Percentiles rank a stretch among this genome's conserved stretches.
Evolutionary conservation across 2,888 invertebrate species (phyloP).

Genomic region (Epistrophe eligans): DNA sequence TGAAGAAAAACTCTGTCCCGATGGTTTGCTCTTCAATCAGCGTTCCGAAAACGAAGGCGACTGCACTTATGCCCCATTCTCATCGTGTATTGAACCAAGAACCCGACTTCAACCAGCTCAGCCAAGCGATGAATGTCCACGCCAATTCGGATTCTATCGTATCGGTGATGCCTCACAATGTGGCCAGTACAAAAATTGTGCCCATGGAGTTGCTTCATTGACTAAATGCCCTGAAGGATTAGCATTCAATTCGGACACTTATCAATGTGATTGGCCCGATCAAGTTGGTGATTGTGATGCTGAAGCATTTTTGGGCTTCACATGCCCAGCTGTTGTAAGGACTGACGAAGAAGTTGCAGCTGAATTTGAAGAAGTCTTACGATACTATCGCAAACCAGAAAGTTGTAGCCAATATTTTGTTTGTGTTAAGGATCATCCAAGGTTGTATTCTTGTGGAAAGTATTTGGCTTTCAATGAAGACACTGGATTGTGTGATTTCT

Average conservation of each 20-base stretch:
- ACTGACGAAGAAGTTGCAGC: constrained; percentile 78
- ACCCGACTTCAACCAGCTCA: constrained; percentile 85
- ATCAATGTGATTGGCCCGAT: constrained; percentile 95
- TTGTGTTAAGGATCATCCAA: constrained; percentile 90
- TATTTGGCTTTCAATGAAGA: constrained; percentile 91
- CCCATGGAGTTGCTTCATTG: constrained; percentile 89
- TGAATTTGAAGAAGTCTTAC: constrained; percentile 81
- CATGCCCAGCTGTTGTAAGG: constrained; percentile 87
- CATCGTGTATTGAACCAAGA: constrained; percentile 89
- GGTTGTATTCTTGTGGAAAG: constrained; percentile 90
- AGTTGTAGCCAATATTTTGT: constrained; percentile 93
- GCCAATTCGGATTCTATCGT: constrained; percentile 87
- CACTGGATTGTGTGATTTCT: constrained; percentile 88
- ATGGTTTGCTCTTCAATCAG: constrained; percentile 91
- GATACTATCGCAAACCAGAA: constrained; percentile 85
- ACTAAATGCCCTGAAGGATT: constrained; percentile 93
- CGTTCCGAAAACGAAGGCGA: constrained; percentile 85
- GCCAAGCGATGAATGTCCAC: constrained; percentile 90
- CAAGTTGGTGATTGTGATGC: constrained; percentile 91
- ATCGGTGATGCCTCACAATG: constrained; percentile 88
- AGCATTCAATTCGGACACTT: constrained; percentile 89
- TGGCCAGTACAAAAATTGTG: constrained; percentile 92
- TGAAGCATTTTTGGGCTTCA: constrained; percentile 91
- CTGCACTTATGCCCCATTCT: constrained; percentile 93
- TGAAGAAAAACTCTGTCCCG: constrained; percentile 91